Evolutionary conservation across 2,888 invertebrate genomes (phyloP).

Genomic region (Pachydiplax longipennis): DNA sequence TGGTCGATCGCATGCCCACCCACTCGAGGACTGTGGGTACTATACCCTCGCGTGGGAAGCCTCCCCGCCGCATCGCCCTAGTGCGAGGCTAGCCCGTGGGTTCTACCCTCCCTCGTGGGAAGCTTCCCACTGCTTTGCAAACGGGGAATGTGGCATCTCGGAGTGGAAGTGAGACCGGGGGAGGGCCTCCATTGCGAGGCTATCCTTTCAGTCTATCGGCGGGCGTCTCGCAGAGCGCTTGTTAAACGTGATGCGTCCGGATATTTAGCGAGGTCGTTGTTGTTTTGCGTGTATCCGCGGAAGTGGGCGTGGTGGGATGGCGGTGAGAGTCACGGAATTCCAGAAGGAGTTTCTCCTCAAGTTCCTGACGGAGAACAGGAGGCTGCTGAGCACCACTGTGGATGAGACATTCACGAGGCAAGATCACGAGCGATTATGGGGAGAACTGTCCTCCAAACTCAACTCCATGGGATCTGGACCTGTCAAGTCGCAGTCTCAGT

Average conservation of each 20-base stretch:
- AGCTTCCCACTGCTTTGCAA: constrained; percentile 32
- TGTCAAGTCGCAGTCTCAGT: constrained; percentile 36
- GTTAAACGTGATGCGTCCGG: not conserved
- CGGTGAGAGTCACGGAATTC: constrained; percentile 16
- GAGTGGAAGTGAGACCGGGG: not conserved
- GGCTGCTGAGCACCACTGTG: not conserved
- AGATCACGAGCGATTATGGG: constrained; percentile 12
- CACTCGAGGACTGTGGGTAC: constrained; percentile 14
- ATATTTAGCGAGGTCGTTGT: not conserved
- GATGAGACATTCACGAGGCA: constrained; percentile 27
- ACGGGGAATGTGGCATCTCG: not conserved
- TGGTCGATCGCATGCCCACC: constrained; percentile 25
- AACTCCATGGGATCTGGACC: constrained; percentile 31
- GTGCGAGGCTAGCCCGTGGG: constrained; percentile 24
- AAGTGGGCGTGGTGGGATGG: not conserved
- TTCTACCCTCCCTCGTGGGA: constrained; percentile 16
- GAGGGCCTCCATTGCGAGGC: constrained; percentile 4
- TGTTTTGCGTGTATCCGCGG: not conserved
- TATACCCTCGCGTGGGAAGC: constrained; percentile 33
- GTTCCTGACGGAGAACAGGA: constrained; percentile 35
- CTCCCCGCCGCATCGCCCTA: not conserved
- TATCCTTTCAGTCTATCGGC: constrained; percentile 10
- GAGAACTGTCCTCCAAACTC: constrained; percentile 3
- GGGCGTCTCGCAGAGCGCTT: not conserved
- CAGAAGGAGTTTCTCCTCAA: constrained; percentile 31